Evolutionary conservation across 2,797 vertebrate genomes (phyloP), one percentile per base, ranked within the genome.

Genomic region (Steatocranus sp.): DNA sequence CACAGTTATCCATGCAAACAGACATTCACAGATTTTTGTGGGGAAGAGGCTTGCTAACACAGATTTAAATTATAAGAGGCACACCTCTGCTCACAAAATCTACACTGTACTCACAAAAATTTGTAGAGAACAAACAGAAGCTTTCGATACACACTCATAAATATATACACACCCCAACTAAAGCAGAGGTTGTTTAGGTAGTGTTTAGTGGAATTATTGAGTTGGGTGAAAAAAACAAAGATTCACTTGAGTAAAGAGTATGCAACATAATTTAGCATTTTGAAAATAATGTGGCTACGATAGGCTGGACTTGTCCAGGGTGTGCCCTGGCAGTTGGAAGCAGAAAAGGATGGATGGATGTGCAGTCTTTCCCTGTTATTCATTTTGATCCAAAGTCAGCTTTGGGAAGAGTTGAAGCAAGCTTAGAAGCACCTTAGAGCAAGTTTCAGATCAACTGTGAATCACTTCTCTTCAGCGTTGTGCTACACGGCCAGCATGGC

Each of bases 1-100:
- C 93, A 95, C 91, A 91, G 88, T 90, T 88, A 93, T 94, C 85
- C 93, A 94, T 38, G 30, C 87, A 89, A 61, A 80, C 84, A 87
- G 76, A 81, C 81, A 36, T 7, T 38, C 80, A 79, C 83, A 85
- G 30, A 46, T 79, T 83, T 81, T 58, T 63, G 80, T 38, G 32
- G 32, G 54, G 15, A 25, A 76, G 66, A 77, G 30, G 51, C 75
- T 66, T 38, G 23, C 18, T 41, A 81, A 78, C 46, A 79, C 30
- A 80, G 83, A 81, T 80, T 78, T 43, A 78, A 61, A 78, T 49
- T 53, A 73, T 70, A 75, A 82, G n/a, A 82, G 68, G 41, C 81
- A 81, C 84, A 75, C 83, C n/a, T 46, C 76, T 75, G 50, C 58
- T 77, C 74, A 68, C 20, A 41, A 25, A 68, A 17, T 68, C 63